Percentiles rank a stretch among this genome's conserved stretches.
These are phyloP conservation scores for Ibycter americanus DNA, from an alignment of 2,797 vertebrate species.

Conservation along the genomic window DNA sequence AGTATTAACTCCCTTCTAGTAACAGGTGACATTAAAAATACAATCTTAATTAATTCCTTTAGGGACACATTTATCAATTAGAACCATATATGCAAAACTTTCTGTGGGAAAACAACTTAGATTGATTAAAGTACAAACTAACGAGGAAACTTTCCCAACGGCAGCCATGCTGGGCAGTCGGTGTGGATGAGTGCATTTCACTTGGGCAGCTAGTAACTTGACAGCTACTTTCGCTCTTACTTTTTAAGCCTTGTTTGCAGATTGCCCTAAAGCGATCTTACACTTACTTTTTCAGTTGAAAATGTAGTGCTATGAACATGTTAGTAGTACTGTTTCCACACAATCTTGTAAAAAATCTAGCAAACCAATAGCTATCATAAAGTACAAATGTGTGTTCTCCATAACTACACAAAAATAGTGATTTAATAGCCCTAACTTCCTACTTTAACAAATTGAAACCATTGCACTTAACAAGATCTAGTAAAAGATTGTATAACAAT, in stretches of 20 bases:
- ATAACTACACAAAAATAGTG: neutral
- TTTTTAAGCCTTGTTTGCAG: neutral
- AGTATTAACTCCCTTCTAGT: neutral
- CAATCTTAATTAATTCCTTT: neutral
- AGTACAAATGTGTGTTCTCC: neutral
- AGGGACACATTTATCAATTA: neutral
- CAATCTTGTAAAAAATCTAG: slow-evolving; percentile 6
- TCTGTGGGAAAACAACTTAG: neutral
- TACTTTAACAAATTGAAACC: slow-evolving; percentile 37
- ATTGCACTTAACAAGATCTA: neutral
- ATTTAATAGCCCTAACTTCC: slow-evolving; percentile 12
- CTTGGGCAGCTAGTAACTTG: neutral
- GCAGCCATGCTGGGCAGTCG: neutral
- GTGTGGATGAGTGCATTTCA: neutral
- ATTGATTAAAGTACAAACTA: neutral
- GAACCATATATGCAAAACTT: neutral
- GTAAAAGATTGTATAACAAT: neutral
- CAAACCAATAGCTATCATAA: neutral
- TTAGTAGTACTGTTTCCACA: neutral
- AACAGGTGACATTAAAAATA: neutral
- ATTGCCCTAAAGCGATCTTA: neutral
- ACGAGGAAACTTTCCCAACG: neutral
- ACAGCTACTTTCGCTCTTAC: neutral
- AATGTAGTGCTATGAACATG: neutral
- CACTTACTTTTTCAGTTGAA: neutral